Evolutionary conservation across 2,888 invertebrate genomes (phyloP), one percentile per base, ranked within the genome.

Genomic region (Stratiomys singularior): DNA sequence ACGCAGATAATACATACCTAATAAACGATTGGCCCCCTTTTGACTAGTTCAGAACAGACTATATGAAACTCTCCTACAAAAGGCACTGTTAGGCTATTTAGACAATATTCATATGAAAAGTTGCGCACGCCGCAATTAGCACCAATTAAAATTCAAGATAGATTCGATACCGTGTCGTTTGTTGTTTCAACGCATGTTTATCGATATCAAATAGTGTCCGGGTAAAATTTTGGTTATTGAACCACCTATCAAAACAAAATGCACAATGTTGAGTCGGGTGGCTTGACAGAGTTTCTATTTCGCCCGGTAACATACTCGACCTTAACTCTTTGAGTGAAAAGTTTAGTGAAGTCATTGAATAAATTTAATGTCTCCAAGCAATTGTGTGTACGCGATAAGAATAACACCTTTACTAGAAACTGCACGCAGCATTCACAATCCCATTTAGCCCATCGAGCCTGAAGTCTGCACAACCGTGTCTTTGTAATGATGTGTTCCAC

Each of bases 361-460:
- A 5, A 46, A 13, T 47, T 69, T 47, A 69, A 69, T 69, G 69
- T 69, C 46, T 47, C 69, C n/a, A 66, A 66, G 37, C 52, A 60
- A 21, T 23, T 18, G 18, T n/a, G 37, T 13, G 27, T 46, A 69
- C 69, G 69, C 69, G 69, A 47, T 47, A 25, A 69, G 69, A 69
- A 69, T 69, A 47, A 46, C 46, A 69, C 46, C 69, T 67, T 69
- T 21, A 11, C 23, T 37, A 37, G 37, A 37, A 5, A 37, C 60
- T 60, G 23, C 23, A 60, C 25, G 23, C 15, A 25, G 60, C 15
- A 11, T 11, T 18, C 60, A 11, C 5, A 1, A 1, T 23, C 60
- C 21, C 9, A 60, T 21, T 7, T 23, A 18, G 60, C 13, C 21
- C 23, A n/a, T 60, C 18, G 13, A 7, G 25, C 15, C 60, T 23